phyloP scores from a whole-genome alignment of 2,888 invertebrate genomes.

The Junonia oenone region DNA sequence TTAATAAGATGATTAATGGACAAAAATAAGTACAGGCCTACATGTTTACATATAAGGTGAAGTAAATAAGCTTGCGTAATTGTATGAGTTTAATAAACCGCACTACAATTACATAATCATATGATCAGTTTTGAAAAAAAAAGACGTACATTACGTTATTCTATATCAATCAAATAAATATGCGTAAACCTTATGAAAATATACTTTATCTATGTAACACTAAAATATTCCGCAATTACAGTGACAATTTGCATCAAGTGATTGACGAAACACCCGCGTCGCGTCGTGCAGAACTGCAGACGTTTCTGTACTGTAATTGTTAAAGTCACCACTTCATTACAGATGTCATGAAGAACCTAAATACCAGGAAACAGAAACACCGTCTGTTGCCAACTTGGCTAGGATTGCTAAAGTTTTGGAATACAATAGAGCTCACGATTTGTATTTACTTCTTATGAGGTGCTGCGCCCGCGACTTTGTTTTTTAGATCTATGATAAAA shows the following conservation, averaged over 20 bases:
- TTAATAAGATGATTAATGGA: no score
- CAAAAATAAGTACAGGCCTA: no score
- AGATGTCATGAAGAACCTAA: slow-evolving; percentile 55
- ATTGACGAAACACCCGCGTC: slow-evolving; percentile 25
- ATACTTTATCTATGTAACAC: background rate
- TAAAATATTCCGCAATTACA: slow-evolving; percentile 16
- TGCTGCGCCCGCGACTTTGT: background rate
- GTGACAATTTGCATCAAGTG: slow-evolving; percentile 13
- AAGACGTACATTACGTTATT: no score
- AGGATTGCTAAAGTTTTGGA: slow-evolving; percentile 21
- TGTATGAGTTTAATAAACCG: no score
- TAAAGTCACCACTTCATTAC: slow-evolving; percentile 40
- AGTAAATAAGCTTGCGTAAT: no score
- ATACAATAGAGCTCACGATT: slow-evolving; percentile 4
- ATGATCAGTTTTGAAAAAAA: no score
- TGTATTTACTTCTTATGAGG: background rate
- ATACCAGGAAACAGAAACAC: slow-evolving; percentile 44
- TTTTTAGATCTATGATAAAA: background rate
- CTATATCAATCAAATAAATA: background rate
- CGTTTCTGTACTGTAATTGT: slow-evolving; percentile 25
- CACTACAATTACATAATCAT: no score
- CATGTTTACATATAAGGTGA: no score
- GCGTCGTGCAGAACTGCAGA: no score
- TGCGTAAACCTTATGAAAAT: background rate
- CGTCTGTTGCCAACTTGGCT: slow-evolving; percentile 34